Percentiles rank a stretch among this genome's conserved stretches.
phyloP scores from a whole-genome alignment of 2,113 vertebrate genomes.

The Todiramphus chloris region DNA sequence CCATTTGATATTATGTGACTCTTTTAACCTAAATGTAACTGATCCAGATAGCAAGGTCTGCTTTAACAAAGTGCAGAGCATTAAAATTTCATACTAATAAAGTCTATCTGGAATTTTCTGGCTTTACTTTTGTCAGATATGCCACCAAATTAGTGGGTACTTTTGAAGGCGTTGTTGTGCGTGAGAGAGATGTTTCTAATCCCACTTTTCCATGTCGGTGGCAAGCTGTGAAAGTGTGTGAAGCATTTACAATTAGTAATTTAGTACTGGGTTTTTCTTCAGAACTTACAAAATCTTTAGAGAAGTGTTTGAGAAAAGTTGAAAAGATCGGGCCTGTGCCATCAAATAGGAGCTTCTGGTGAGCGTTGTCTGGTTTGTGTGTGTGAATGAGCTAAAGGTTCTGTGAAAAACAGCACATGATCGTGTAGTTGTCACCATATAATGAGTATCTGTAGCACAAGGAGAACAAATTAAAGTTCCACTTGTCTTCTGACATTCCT shows the following conservation, averaged over 20 bases:
- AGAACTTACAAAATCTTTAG: neutral
- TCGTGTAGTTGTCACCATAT: neutral
- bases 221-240: neutral
- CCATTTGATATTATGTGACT: neutral
- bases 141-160: neutral
- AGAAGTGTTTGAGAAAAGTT: neutral
- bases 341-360: neutral
- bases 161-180: neutral
- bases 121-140: neutral
- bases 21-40: neutral
- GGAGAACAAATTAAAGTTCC: neutral
- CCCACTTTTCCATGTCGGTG: neutral
- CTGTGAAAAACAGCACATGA: neutral
- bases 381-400: neutral
- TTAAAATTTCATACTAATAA: neutral
- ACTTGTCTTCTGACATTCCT: neutral
- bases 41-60: neutral
- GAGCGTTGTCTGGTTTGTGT: neutral
- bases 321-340: neutral
- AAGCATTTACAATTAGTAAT: neutral
- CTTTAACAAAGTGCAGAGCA: neutral
- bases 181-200: neutral
- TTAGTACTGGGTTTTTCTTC: neutral
- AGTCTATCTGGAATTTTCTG: neutral
- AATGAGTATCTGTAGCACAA: neutral